phyloP scores from a whole-genome alignment of 2,888 invertebrate genomes.

The Xestobium rufovillosum region DNA sequence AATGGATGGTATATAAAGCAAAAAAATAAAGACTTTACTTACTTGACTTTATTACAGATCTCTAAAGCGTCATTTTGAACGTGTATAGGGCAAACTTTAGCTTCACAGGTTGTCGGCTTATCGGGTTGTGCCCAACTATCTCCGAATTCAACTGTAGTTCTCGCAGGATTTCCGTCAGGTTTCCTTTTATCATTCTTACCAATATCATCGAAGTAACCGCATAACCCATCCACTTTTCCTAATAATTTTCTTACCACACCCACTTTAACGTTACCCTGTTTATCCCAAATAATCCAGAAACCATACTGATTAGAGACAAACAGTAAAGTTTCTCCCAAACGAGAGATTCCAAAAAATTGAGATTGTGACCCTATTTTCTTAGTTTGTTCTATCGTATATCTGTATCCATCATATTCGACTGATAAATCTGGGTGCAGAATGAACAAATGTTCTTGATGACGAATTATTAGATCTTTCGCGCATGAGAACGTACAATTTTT shows the following conservation, averaged over 20 bases:
- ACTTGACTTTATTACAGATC: conserved; percentile 62
- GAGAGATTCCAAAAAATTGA: conserved; percentile 58
- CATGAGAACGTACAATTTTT: conserved; percentile 59
- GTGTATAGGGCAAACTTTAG: conserved; percentile 53
- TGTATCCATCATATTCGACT: conserved; percentile 61
- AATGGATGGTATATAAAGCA: conserved; percentile 1
- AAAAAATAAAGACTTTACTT: conserved; percentile 28
- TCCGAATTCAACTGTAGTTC: conserved; percentile 64
- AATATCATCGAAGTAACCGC: conserved; percentile 67
- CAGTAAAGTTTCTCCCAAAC: conserved; percentile 60
- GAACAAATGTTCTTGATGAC: conserved; percentile 52
- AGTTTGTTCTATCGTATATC: conserved; percentile 52
- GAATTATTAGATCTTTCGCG: conserved; percentile 55
- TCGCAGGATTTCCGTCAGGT: conserved; percentile 57
- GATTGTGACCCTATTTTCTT: conserved; percentile 54
- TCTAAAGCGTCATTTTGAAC: conserved; percentile 58
- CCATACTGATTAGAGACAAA: conserved; percentile 63
- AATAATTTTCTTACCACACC: conserved; percentile 58
- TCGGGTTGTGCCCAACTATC: conserved; percentile 63
- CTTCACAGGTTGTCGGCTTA: conserved; percentile 48
- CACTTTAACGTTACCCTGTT: conserved; percentile 55
- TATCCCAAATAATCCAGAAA: conserved; percentile 66
- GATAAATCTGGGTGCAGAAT: conserved; percentile 56
- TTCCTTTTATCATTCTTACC: conserved; percentile 60
- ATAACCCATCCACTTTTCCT: conserved; percentile 67